These are phyloP conservation scores for Diadema setosum DNA, from an alignment of 35 echinoderm and acorn worm species.

Conservation along the genomic window DNA sequence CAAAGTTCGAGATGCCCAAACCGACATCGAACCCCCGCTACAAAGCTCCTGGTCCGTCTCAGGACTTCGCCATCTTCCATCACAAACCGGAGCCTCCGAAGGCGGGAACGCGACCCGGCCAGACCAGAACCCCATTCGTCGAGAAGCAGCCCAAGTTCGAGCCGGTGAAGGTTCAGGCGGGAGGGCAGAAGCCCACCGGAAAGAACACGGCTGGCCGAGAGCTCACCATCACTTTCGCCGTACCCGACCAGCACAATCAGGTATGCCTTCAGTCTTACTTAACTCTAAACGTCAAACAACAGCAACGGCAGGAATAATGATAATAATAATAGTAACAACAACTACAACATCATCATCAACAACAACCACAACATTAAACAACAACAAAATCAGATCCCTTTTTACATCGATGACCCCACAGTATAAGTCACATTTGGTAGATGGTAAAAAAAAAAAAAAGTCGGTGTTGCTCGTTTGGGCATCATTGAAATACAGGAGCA, in stretches of 20 bases:
- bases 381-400: no score
- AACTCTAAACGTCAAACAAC: no score
- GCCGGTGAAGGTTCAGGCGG: background rate
- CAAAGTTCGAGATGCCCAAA: background rate
- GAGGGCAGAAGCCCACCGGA: background rate
- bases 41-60: background rate
- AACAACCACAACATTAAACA: no score
- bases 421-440: no score
- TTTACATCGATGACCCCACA: no score
- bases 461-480: no score
- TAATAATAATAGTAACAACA: no score
- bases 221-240: conserved; percentile 53
- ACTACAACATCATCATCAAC: no score
- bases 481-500: no score
- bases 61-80: background rate
- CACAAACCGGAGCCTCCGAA: background rate
- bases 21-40: background rate
- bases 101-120: background rate
- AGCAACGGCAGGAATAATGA: no score
- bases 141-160: background rate
- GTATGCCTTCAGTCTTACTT: background rate
- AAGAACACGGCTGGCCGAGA: conserved; percentile 25
- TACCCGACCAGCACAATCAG: background rate
- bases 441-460: no score
- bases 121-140: background rate